Evolutionary conservation across 2,888 invertebrate genomes (phyloP), one percentile per base, ranked within the genome.

Genomic region (Oxyscelio sp.): DNA sequence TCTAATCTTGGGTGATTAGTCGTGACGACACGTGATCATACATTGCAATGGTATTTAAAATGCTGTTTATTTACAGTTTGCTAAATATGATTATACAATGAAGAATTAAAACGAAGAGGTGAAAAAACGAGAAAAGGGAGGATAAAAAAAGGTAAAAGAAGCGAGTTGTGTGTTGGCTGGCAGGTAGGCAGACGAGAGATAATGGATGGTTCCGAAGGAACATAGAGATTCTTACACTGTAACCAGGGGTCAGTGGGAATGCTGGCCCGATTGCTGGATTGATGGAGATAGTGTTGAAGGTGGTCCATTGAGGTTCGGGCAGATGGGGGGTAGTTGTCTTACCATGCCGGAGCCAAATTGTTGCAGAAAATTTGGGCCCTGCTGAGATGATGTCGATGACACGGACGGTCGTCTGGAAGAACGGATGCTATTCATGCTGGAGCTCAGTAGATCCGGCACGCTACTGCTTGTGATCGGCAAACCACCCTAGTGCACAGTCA

Each of bases 281-380:
- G 94, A 92, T 93, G 93, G 92, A 90, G 92, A 92, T 90, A 92
- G 92, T 92, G 94, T 87, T 89, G 88, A 89, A 92, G 95, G 95
- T 94, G 95, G 95, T 93, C 95, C 95, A 95, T 95, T 96, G 95
- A 96, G 96, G 94, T 95, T 96, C 92, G 95, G 95, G 93, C 96
- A 95, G 95, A 96, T 95, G 90, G 94, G 93, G 93, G 96, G 96
- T 94, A 96, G 95, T 95, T 96, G 97, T 96, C 98, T 98, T 97
- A 98, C 98, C 97, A 98, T 97, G 96, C 98, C 98, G 95, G 97
- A 97, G 96, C 98, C 97, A 94, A 98, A 95, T 95, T 98, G 98
- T 93, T 98, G 98, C 89, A 98, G 95, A 85, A 98, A 95, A 87
- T 97, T 97, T 86, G 97, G 96, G 91, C 97, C 97, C 91, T 96